A percentile compares a stretch with the other conserved stretches of the same genome.
Evolutionary conservation across 2,113 vertebrate genomes (phyloP).

Genomic region (Carollia perspicillata): DNA sequence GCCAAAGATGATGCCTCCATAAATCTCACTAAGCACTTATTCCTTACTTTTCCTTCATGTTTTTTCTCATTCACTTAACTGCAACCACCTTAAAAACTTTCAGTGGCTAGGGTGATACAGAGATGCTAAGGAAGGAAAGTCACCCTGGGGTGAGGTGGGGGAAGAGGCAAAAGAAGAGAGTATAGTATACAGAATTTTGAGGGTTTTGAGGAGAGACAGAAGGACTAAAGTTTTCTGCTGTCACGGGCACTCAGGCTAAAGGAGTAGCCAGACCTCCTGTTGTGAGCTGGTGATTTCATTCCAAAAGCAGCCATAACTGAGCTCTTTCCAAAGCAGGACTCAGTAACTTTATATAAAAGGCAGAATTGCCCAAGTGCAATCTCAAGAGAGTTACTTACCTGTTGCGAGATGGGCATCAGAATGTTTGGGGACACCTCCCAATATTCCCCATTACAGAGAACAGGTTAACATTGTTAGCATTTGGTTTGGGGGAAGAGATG

Average conservation of each 20-base stretch:
- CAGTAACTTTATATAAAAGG: conserved; percentile 29
- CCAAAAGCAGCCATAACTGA: conserved; percentile 8
- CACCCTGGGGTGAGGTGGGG: background rate
- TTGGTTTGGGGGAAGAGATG: background rate
- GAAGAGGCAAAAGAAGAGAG: background rate
- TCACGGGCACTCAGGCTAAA: background rate
- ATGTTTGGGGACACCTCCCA: background rate
- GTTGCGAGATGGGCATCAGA: background rate
- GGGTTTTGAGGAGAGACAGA: background rate
- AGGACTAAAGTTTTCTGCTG: background rate
- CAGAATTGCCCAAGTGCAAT: background rate
- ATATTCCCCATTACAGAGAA: background rate
- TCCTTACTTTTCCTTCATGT: background rate
- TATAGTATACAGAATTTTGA: background rate
- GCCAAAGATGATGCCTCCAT: background rate
- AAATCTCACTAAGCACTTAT: background rate
- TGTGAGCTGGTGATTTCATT: conserved; percentile 47
- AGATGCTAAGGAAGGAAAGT: background rate
- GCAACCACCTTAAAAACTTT: background rate
- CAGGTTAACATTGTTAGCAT: background rate
- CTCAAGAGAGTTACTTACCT: conserved; percentile 23
- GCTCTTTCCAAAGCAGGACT: conserved; percentile 27
- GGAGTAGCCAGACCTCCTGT: background rate
- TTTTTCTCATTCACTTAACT: background rate
- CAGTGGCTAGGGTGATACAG: background rate